phyloP scores from a whole-genome alignment of 2,797 vertebrate genomes.

The Phalanger gymnotis region DNA sequence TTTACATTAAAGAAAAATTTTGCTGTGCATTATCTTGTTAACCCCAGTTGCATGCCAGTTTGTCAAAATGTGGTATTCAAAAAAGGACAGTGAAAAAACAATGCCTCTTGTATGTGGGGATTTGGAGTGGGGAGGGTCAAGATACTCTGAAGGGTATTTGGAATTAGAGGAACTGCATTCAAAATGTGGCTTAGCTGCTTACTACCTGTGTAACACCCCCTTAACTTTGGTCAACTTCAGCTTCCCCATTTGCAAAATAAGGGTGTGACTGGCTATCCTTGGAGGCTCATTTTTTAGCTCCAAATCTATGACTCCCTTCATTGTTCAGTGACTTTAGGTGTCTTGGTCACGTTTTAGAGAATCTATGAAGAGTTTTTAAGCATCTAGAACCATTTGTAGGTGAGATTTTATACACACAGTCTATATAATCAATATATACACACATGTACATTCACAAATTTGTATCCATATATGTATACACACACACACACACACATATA shows the following conservation, averaged over 20 bases:
- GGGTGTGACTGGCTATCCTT: background rate
- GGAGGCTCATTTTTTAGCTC: background rate
- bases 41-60: slow-evolving; percentile 11
- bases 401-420: background rate
- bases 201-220: background rate
- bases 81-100: background rate
- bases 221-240: background rate
- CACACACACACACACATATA: too few species aligned
- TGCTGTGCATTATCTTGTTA: slow-evolving; percentile 25
- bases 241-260: background rate
- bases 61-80: slow-evolving; percentile 28
- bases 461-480: background rate
- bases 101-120: slow-evolving; percentile 9
- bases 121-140: background rate
- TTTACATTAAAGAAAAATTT: slow-evolving; percentile 44
- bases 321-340: slow-evolving; percentile 1
- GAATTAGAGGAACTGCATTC: background rate
- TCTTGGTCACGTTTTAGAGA: slow-evolving; percentile 16
- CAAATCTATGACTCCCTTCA: slow-evolving; percentile 16
- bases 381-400: background rate
- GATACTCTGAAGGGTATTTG: background rate
- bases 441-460: too few species aligned
- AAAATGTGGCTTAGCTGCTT: background rate
- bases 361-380: background rate
- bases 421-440: too few species aligned